phyloP scores from a whole-genome alignment of 1,140 invertebrate species.

The Drosophila sechellia region DNA sequence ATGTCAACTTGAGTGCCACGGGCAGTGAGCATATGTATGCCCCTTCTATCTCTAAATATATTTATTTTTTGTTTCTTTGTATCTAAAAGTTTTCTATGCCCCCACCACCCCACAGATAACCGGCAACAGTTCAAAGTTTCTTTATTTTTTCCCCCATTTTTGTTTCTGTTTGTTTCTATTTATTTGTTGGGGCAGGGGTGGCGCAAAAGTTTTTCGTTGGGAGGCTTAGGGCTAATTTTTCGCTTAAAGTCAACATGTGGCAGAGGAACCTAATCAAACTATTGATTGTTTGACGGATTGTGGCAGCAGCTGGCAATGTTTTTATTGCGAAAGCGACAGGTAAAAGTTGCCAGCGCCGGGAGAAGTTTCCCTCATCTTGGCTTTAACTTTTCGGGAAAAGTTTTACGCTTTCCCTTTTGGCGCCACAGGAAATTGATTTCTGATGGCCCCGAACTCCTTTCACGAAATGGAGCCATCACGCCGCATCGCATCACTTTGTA shows the following conservation, averaged over 20 bases:
- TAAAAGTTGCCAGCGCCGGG: slow-evolving; percentile 53
- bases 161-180: slow-evolving; percentile 7
- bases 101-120: slow-evolving; percentile 54
- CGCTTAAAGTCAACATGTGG: slow-evolving; percentile 72
- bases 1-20: slow-evolving; percentile 48
- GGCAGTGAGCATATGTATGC: slow-evolving; percentile 41
- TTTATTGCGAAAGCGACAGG: slow-evolving; percentile 62
- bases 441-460: slow-evolving; percentile 51
- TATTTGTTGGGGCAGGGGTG: slow-evolving; percentile 22
- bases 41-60: slow-evolving; percentile 27
- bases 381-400: slow-evolving; percentile 70
- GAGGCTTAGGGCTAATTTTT: slow-evolving; percentile 49
- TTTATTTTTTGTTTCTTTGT: slow-evolving; percentile 33
- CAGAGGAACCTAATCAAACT: slow-evolving; percentile 74
- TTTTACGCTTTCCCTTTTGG: slow-evolving; percentile 63
- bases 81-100: slow-evolving; percentile 48
- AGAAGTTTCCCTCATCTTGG: slow-evolving; percentile 56
- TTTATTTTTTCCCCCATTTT: slow-evolving; percentile 7
- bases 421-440: slow-evolving; percentile 75
- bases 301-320: slow-evolving; percentile 60
- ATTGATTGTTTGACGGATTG: slow-evolving; percentile 80
- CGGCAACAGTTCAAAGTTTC: slow-evolving; percentile 75
- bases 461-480: slow-evolving; percentile 41
- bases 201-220: slow-evolving; percentile 37
- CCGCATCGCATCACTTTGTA: slow-evolving; percentile 43